Evolutionary conservation across 2,797 vertebrate species (phyloP), one percentile per base, ranked within the genome.

Genomic region (Lacerta viridis): DNA sequence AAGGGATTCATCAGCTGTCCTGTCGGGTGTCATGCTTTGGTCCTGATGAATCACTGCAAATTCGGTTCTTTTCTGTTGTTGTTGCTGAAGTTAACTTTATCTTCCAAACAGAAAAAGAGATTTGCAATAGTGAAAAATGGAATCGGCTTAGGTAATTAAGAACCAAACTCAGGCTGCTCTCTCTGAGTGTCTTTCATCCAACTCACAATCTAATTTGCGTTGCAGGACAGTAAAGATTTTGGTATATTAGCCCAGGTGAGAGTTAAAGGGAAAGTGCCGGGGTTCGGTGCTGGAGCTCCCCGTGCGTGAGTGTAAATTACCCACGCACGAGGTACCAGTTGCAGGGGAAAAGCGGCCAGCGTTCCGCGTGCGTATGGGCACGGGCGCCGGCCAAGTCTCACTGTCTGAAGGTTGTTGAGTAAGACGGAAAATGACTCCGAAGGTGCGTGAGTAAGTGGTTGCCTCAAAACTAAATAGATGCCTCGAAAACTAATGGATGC

Each of bases 101-200:
- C 61, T 74, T 83, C 64, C 17, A 50, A 72, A 75, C 10, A 50
- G 39, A 90, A 93, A 15, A 90, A 87, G 69, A 89, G 25, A 77
- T 84, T 88, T 86, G 27, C 39, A 61, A 33, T 72, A 66, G 71
- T 89, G 85, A 82, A 86, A 4, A 3, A 89, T 75, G 5, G 39
- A 80, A 75, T 36, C 1, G n/a, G 33, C 4, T n/a, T 64, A 50
- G 8, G 50, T 89, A 36, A 50, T 80, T 85, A 74, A 87, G 27
- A 79, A 33, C n/a, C 18, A 78, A 10, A n/a, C 43, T 69, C 50
- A 71, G 36, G 7, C 20, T 71, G 29, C n/a, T 68, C 79, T 55
- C 41, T 64, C 23, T 59, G 18, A 71, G 5, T 5, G 55, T 55
- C n/a, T 55, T 23, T 88, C 43, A 39, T 55, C 77, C 10, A 15